Base-by-base conservation (phyloP, 2,888 invertebrate genomes). In the Caradrina clavipalpis region DNA sequence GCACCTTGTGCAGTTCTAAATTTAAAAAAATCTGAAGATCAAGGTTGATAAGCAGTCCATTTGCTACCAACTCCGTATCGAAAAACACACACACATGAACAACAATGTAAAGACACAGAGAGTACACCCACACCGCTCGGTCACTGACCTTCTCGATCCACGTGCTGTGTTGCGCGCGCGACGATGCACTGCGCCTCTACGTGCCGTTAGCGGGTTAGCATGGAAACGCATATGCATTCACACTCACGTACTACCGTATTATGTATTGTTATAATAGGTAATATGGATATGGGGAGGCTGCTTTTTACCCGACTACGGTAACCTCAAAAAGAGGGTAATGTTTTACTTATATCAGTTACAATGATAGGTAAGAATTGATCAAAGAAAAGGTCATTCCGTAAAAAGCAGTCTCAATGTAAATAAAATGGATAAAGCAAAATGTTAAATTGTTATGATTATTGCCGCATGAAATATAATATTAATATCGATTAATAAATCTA, bases 91-190 rank as follows among this genome's bases (percentile, higher is more conserved):
- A 84, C 79, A 84, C 65, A 78, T 77, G 77, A 55, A 74, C 73
- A 78, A 76, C 72, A 76, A 60, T 67, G 72, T 72, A 67, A 66
- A 53, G 72, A 64, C 69, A 76, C 72, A 72, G 63, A 64, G 65
- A 76, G 66, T 68, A 76, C 69, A 70, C 86, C 85, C 82, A 84
- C 86, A 86, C 82, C 84, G 78, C 78, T 65, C 39, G 85, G 85
- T 79, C 87, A 95, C 96, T 94, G 93, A 98, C 98, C 98, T 98
- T 98, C 96, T 98, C 98, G 91, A 98, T 98, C 98, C 98, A 98
- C 87, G 98, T 98, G 96, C 98, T 95, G 95, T 96, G 94, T 82
- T 95, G 92, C 86, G 95, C 95, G 85, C 95, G 95, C 91, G 95
- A 93, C 88, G 94, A 89, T 82, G 92, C 93, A 84, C 90, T 93